Evolutionary conservation across 2,888 invertebrate genomes (phyloP).

Genomic region (Sinohyriopsis cumingii): DNA sequence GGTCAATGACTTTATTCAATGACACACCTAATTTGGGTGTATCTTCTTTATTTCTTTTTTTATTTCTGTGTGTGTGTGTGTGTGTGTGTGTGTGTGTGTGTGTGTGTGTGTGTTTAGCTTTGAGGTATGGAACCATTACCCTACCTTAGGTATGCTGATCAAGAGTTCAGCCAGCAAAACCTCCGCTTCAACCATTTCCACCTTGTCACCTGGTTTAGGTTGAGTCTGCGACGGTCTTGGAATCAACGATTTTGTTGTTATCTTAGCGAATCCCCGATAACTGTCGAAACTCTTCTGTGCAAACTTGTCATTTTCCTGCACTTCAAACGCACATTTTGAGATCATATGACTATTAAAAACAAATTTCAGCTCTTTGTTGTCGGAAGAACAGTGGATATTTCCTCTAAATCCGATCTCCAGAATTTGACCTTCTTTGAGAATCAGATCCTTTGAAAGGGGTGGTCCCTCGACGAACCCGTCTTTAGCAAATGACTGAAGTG

Average conservation of each 20-base stretch:
- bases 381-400: conserved; percentile 49
- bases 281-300: conserved; percentile 65
- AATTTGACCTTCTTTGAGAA: conserved; percentile 63
- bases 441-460: conserved; percentile 48
- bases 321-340: conserved; percentile 46
- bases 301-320: conserved; percentile 60
- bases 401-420: conserved; percentile 63
- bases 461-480: conserved; percentile 62
- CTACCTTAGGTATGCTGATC: conserved; percentile 64
- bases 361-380: conserved; percentile 30
- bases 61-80: too few species aligned
- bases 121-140: background rate
- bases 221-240: conserved; percentile 24
- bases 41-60: too few species aligned
- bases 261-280: conserved; percentile 65
- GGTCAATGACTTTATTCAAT: too few species aligned
- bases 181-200: conserved; percentile 48
- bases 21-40: too few species aligned
- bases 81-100: too few species aligned
- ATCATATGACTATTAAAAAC: conserved; percentile 61
- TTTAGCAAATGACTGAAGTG: conserved; percentile 45
- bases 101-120: too few species aligned
- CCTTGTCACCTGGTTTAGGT: conserved; percentile 22
- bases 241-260: conserved; percentile 41
- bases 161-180: conserved; percentile 57